Conservation (phyloP, 2,113 vertebrate genomes). For the Petrocephalus microphthalmus region DNA sequence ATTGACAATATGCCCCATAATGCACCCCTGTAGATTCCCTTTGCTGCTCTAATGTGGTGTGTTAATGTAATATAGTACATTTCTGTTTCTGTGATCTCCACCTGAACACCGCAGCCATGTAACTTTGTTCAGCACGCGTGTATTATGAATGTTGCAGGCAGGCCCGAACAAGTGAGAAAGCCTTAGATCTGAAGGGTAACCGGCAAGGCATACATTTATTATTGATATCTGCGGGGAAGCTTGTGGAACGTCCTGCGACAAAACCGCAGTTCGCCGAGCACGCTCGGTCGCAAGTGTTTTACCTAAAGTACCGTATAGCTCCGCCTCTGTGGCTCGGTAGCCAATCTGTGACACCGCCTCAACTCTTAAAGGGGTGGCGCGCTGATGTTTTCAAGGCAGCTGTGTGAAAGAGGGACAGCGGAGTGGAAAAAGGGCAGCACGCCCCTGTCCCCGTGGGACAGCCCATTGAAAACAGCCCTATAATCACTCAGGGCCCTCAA, state of each 20-base stretch:
- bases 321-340: not conserved
- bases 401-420: not conserved
- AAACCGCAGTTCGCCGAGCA: not conserved
- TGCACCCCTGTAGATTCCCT: not conserved
- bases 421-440: conserved; percentile 34
- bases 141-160: not conserved
- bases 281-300: not conserved
- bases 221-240: conserved; percentile 34
- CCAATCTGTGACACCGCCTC: conserved; percentile 48
- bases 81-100: not conserved
- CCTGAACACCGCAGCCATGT: not conserved
- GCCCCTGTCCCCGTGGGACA: conserved; percentile 22
- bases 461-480: conserved; percentile 39
- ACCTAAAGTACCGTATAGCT: not conserved
- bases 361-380: conserved; percentile 48
- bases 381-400: conserved; percentile 39
- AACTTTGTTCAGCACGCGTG: not conserved
- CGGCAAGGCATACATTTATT: conserved; percentile 48
- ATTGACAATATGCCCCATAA: not conserved
- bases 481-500: conserved; percentile 45
- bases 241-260: conserved; percentile 1
- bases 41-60: not conserved
- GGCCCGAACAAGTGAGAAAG: not conserved
- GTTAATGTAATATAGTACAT: not conserved
- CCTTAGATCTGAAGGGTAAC: conserved; percentile 40